These are phyloP conservation scores for Leptopterna dolabrata DNA, from an alignment of 2,888 invertebrate genomes.

Conservation along the genomic window DNA sequence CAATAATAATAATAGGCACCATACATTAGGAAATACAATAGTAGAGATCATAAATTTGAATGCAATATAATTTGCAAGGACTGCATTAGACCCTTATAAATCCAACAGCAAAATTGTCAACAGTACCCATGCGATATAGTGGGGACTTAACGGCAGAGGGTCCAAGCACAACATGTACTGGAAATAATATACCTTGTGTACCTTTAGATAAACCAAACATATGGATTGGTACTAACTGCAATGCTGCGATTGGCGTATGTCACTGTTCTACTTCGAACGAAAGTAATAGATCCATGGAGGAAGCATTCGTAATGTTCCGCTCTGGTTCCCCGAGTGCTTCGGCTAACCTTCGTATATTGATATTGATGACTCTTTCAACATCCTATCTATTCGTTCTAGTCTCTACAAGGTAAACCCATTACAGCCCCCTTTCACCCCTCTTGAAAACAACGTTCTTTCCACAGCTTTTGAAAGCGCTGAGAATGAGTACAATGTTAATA, in stretches of 20 bases:
- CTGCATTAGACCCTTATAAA: no score
- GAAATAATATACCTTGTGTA: no score
- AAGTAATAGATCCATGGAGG: background rate
- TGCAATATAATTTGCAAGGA: no score
- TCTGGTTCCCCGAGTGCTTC: background rate
- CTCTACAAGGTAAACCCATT: constrained; percentile 7
- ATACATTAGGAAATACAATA: no score
- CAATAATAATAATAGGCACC: no score
- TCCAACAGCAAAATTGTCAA: no score
- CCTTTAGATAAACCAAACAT: no score
- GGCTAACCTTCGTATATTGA: background rate
- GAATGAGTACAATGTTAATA: background rate
- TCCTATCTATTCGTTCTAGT: background rate
- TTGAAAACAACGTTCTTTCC: background rate
- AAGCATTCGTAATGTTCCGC: background rate
- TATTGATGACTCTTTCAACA: background rate
- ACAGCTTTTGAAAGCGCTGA: background rate
- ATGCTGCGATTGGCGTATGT: background rate
- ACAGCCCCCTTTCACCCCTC: background rate
- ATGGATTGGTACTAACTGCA: background rate
- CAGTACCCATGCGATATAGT: no score
- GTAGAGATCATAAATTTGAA: no score
- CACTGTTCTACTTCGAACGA: background rate
- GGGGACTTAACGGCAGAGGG: no score
- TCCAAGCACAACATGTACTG: no score